phyloP scores from a whole-genome alignment of 1,140 invertebrate species.

The Hydropsyche tenuis region DNA sequence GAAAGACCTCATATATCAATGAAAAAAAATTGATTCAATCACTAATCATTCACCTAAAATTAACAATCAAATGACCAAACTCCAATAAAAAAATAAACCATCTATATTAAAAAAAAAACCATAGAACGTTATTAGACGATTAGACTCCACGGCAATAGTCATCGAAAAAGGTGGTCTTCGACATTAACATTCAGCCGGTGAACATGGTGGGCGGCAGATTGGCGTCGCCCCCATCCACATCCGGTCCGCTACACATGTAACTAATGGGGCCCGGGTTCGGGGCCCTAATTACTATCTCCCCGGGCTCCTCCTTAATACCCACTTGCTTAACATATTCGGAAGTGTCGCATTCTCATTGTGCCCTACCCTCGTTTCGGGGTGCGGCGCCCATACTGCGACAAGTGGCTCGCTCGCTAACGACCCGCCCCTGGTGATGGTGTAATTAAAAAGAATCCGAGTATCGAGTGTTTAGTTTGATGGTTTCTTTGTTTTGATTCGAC shows the following conservation, averaged over 20 bases:
- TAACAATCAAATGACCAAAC: no score
- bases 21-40: no score
- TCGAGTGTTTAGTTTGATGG: no score
- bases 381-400: neutral
- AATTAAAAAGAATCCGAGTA: no score
- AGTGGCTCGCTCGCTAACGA: conserved; percentile 9
- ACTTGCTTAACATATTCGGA: conserved; percentile 38
- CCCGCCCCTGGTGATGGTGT: neutral
- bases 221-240: neutral
- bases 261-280: conserved; percentile 42
- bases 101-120: no score
- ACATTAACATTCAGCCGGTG: conserved; percentile 43
- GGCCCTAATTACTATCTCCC: conserved; percentile 47
- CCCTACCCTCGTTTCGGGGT: neutral
- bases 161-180: conserved; percentile 30
- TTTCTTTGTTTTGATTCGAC: no score
- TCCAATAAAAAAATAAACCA: no score
- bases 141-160: conserved; percentile 17
- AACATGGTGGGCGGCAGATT: conserved; percentile 2
- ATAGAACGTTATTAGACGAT: conserved; percentile 1
- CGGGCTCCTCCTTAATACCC: conserved; percentile 37
- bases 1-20: no score
- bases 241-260: conserved; percentile 45
- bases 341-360: conserved; percentile 36
- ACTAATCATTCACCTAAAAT: no score